Evolutionary conservation across 2,113 vertebrate genomes (phyloP), one percentile per base, ranked within the genome.

Genomic region (Dasyurus viverrinus): DNA sequence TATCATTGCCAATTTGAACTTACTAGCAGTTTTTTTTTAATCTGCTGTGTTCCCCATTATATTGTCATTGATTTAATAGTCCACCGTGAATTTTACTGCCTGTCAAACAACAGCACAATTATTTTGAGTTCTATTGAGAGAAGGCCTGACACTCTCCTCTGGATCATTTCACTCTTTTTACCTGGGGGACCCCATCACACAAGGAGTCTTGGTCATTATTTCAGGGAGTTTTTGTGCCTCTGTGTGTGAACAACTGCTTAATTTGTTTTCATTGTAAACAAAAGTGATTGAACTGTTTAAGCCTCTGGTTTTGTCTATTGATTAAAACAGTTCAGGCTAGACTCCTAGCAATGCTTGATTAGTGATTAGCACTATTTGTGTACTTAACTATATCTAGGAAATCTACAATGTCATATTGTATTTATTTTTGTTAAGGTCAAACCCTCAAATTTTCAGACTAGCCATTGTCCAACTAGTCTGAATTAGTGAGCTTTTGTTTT

Each of bases 61-160:
- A 97, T 91, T 95, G 93, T 91, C 98, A 97, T 98, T 98, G 98
- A 98, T 98, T 98, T 98, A 98, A 97, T 96, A 95, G 95, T 93
- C 91, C 94, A 92, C 94, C 95, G 96, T 97, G 96, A 97, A 98
- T 98, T 98, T 98, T 98, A 97, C 97, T 97, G 54, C 97, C 97
- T 98, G 97, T 98, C 98, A 98, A 97, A 97, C 94, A 97, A 95
- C 60, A 97, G 94, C 94, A 96, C 96, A 97, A 97, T 98, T 97
- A 98, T 98, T 98, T 98, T 96, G 96, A 97, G 53, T 97, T 98
- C 96, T 96, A 2, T 96, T 97, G 97, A 97, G 97, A 95, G 54
- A 97, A 93, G 95, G 96, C 96, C 97, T 98, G 97, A 98, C 94
- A 95, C 90, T 76, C 94, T 92, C 76, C 84, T 90, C 97, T 97